Conservation (phyloP, 2,797 vertebrate genomes). For the Sternarchorhynchus goeldii region DNA sequence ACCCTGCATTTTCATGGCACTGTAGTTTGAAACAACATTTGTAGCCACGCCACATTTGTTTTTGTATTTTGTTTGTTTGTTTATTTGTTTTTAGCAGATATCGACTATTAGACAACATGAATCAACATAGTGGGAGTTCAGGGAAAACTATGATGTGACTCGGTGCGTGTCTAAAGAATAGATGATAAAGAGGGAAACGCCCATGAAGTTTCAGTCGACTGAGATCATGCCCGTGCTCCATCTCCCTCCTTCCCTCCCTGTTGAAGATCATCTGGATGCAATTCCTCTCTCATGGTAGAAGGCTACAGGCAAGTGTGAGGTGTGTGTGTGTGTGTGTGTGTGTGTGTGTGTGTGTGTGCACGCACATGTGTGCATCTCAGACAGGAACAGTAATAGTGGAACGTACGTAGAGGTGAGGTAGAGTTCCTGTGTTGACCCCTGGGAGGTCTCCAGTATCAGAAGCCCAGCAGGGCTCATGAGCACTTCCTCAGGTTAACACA, state of each 20-base stretch:
- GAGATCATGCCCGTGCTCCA: constrained; percentile 48
- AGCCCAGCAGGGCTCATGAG: constrained; percentile 32
- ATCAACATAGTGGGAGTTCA: not conserved
- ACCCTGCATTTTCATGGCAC: constrained; percentile 11
- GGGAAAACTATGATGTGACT: not conserved
- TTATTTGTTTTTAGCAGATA: not conserved
- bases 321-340: constrained; percentile 5
- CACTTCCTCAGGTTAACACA: constrained; percentile 24
- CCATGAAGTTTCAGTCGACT: constrained; percentile 48
- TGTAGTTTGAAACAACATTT: constrained; percentile 18
- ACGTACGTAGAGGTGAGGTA: constrained; percentile 9
- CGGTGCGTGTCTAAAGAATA: not conserved
- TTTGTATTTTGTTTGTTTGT: too few relatives aligned
- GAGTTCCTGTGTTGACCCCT: constrained; percentile 35
- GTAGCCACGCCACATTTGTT: not conserved
- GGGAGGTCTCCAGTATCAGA: constrained; percentile 50
- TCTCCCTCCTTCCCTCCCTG: constrained; percentile 24
- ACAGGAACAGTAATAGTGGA: constrained; percentile 32
- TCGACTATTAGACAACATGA: not conserved
- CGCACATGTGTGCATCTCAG: constrained; percentile 32
- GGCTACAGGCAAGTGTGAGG: constrained; percentile 7
- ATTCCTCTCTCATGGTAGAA: constrained; percentile 50
- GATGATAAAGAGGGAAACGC: not conserved
- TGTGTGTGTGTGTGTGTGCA: constrained; percentile 29
- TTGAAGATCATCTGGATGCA: constrained; percentile 56